These are phyloP conservation scores for Sandelia bainsii DNA, from an alignment of 2,797 vertebrate species.

Conservation along the genomic window DNA sequence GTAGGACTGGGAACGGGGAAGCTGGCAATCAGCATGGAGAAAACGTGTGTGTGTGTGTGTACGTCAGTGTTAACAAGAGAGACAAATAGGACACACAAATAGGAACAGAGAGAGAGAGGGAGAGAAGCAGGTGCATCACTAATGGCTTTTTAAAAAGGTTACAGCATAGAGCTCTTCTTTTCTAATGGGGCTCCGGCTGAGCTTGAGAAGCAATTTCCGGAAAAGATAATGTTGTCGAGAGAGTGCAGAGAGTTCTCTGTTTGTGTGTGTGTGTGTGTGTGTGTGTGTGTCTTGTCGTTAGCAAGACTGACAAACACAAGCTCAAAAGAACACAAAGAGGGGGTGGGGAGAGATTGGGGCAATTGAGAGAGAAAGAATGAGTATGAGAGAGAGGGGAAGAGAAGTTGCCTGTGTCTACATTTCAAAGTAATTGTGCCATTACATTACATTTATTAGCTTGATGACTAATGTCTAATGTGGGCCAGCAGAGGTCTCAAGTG, in stretches of 20 bases:
- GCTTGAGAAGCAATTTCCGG: conserved; percentile 85
- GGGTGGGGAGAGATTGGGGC: conserved; percentile 49
- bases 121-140: conserved; percentile 82
- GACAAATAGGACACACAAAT: conserved; percentile 77
- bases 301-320: conserved; percentile 74
- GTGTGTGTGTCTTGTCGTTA: conserved; percentile 54
- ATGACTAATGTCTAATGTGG: conserved; percentile 54
- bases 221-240: conserved; percentile 83
- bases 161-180: conserved; percentile 82
- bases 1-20: conserved; percentile 54
- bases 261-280: background rate
- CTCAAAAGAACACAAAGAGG: conserved; percentile 69
- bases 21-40: conserved; percentile 68
- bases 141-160: conserved; percentile 89
- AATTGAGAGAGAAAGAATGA: conserved; percentile 39
- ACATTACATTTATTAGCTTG: conserved; percentile 66
- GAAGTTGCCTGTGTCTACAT: conserved; percentile 51
- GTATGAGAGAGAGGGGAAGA: conserved; percentile 21
- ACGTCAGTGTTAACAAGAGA: conserved; percentile 77
- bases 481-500: conserved; percentile 28
- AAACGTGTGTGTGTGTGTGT: conserved; percentile 58
- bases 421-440: conserved; percentile 62
- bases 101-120: conserved; percentile 57
- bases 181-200: conserved; percentile 85
- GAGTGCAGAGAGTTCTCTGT: conserved; percentile 72